Percentiles rank a stretch among this genome's conserved stretches.
phyloP scores from a whole-genome alignment of 1,140 invertebrate genomes.

The Caenorhabditis brenneri region DNA sequence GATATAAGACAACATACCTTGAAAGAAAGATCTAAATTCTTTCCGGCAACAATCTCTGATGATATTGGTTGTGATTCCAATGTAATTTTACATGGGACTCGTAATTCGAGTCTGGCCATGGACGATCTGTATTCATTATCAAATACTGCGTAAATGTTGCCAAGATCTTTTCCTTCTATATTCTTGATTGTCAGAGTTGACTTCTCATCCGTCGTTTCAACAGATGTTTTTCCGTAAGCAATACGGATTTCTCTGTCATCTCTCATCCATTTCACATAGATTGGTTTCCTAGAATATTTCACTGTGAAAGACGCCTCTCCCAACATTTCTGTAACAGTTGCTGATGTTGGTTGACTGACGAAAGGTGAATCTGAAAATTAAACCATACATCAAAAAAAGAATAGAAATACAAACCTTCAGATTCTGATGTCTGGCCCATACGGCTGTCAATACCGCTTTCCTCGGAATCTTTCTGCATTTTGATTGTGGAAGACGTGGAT shows the following conservation, averaged over 20 bases:
- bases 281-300: not conserved
- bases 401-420: not conserved
- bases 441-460: conserved; percentile 23
- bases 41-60: conserved; percentile 41
- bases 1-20: not conserved
- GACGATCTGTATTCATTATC: conserved; percentile 22
- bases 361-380: conserved; percentile 19
- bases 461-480: not conserved
- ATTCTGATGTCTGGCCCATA: not conserved
- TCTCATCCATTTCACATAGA: conserved; percentile 45
- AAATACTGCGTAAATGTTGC: conserved; percentile 36
- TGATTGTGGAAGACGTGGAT: conserved; percentile 3
- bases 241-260: conserved; percentile 28
- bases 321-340: not conserved
- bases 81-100: conserved; percentile 24
- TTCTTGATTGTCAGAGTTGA: conserved; percentile 36
- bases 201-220: conserved; percentile 5
- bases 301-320: not conserved
- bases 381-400: not conserved
- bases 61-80: not conserved
- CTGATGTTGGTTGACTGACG: not conserved
- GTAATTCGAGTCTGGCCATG: not conserved
- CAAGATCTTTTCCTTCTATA: conserved; percentile 9
- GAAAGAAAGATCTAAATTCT: conserved; percentile 46
- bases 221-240: conserved; percentile 20